A percentile compares a stretch with the other conserved stretches of the same genome.
These are phyloP conservation scores for Eptatretus burgeri DNA, from an alignment of 2,113 vertebrate genomes.

Conservation along the genomic window DNA sequence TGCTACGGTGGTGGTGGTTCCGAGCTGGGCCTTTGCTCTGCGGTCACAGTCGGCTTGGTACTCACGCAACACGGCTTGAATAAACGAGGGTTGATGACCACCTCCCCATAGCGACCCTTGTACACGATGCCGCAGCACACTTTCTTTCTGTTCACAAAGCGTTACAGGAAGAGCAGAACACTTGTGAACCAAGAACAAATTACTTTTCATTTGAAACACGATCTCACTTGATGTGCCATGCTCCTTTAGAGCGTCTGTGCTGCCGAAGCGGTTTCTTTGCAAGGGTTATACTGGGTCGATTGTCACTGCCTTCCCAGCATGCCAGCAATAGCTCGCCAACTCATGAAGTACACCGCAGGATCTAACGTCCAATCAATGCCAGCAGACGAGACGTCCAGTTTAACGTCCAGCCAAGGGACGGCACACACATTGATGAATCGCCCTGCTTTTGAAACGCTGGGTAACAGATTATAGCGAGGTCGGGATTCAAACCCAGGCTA, in stretches of 20 bases:
- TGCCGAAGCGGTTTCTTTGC: neutral
- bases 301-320: too few relatives aligned
- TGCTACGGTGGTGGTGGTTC: too few relatives aligned
- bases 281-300: neutral
- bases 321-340: too few relatives aligned
- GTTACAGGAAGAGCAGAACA: neutral
- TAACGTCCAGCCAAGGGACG: too few relatives aligned
- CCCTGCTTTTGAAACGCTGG: too few relatives aligned
- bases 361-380: too few relatives aligned
- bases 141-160: constrained; percentile 33
- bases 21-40: too few relatives aligned
- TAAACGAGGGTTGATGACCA: constrained; percentile 80
- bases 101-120: constrained; percentile 81
- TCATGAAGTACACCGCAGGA: too few relatives aligned
- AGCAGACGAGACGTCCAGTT: too few relatives aligned
- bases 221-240: too few relatives aligned
- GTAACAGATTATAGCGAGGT: neutral
- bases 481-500: neutral
- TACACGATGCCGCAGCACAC: constrained; percentile 96
- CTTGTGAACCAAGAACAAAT: neutral
- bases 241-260: too few relatives aligned
- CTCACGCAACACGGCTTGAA: constrained; percentile 72
- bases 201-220: neutral
- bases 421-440: too few relatives aligned
- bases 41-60: neutral